Evolutionary conservation across 1,140 invertebrate genomes (phyloP), one percentile per base, ranked within the genome.

Genomic region (Solenopsis invicta): DNA sequence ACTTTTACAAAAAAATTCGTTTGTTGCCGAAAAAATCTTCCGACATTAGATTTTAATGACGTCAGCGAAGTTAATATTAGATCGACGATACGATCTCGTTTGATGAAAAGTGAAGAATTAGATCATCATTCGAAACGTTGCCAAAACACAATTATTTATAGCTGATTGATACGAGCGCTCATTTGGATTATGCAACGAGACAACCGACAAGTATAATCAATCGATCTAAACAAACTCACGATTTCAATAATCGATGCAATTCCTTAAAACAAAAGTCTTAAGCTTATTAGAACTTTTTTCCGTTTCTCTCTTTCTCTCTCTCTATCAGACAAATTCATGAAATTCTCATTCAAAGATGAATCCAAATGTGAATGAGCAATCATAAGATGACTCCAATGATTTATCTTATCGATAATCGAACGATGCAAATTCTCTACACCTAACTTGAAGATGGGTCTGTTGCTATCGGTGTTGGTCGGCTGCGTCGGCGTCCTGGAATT

Each of bases 401-500:
- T 41, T 41, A 41, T 41, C 4, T 41, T 41, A 29, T 41, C 41
- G 8, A 41, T 41, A 41, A 41, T 41, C 8, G 41, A 41, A 41
- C 8, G 8, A 41, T 41, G 41, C 4, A 41, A 1, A 48, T 48
- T 78, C 4, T 66, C 75, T 21, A 21, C 13, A 41, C 41, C 48
- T 61, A 48, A 74, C 50, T 61, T 54, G 18, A 93, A 92, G 71
- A 97, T 97, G 97, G 97, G 97, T 90, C 93, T 97, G 24, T 92
- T 98, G 82, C 94, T 98, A 66, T 97, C 97, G 13, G 94, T 97
- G 90, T 93, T 98, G 37, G 96, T 98, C 85, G 96, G 97, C n/a
- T 97, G 97, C 91, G 96, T 97, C 29, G 97, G 97, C 74, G 96
- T 97, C 4, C 81, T 97, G 81, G 97, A 98, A 93, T 95, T 97